A percentile compares a stretch with the other conserved stretches of the same genome.
These are phyloP conservation scores for Cephus rjabovi DNA, from an alignment of 2,888 invertebrate genomes.

Conservation along the genomic window DNA sequence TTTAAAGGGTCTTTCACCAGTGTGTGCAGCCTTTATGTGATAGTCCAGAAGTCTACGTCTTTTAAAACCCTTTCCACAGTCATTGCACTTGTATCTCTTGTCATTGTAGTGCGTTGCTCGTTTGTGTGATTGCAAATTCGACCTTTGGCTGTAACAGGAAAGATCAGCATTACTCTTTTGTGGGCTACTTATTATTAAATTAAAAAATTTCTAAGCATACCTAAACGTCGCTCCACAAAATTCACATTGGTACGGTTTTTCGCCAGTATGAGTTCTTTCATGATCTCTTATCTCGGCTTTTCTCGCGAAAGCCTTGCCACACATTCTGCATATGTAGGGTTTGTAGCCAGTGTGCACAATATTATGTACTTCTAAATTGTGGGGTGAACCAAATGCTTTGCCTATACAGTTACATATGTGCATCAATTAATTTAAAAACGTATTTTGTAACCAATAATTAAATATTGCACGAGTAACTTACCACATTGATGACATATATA, in stretches of 20 bases:
- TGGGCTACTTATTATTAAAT: not conserved
- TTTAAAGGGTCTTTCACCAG: conserved; percentile 81
- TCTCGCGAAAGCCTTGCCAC: conserved; percentile 81
- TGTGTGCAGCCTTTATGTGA: conserved; percentile 84
- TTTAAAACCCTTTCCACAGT: conserved; percentile 82
- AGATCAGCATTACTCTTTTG: not conserved
- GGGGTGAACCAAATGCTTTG: conserved; percentile 82
- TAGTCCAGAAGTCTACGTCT: conserved; percentile 77
- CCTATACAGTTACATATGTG: conserved; percentile 59
- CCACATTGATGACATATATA: conserved; percentile 78
- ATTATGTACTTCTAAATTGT: conserved; percentile 82
- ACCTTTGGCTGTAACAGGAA: conserved; percentile 73
- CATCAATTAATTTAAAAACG: conserved; percentile 5
- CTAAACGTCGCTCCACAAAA: conserved; percentile 81
- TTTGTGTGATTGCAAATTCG: conserved; percentile 84
- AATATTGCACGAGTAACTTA: conserved; percentile 64
- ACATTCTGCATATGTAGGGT: conserved; percentile 77
- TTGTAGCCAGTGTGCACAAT: conserved; percentile 82
- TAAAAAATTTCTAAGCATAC: conserved; percentile 37
- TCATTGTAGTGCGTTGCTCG: conserved; percentile 83
- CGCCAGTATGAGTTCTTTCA: conserved; percentile 84
- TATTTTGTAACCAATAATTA: not conserved
- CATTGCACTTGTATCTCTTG: conserved; percentile 77
- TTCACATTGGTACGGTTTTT: conserved; percentile 83
- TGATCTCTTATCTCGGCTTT: conserved; percentile 85